Conservation (phyloP, 2,888 invertebrate species). For the Phalera bucephala region DNA sequence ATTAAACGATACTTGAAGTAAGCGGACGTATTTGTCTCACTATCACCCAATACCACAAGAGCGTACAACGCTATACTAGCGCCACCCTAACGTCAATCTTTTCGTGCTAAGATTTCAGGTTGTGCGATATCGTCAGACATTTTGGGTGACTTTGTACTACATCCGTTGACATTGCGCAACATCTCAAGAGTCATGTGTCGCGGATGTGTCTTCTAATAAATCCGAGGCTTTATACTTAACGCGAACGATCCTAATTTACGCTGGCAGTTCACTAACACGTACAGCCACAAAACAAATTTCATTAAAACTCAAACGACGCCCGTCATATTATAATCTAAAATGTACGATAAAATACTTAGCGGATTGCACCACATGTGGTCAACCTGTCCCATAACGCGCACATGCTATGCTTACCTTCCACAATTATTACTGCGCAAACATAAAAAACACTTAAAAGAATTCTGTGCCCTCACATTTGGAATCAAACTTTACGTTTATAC, state of each 20-base stretch:
- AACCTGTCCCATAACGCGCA: constrained; percentile 80
- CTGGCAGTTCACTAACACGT: constrained; percentile 26
- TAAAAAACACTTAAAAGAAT: constrained; percentile 61
- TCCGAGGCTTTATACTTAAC: no score
- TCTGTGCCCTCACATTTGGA: constrained; percentile 13
- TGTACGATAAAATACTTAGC: constrained; percentile 67
- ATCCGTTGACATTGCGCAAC: no score
- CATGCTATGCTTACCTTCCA: constrained; percentile 76
- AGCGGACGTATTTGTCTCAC: no score
- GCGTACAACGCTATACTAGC: no score
- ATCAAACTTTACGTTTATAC: constrained; percentile 15
- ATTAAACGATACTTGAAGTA: no score
- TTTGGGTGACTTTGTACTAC: no score
- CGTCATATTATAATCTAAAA: constrained; percentile 69
- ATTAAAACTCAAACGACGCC: constrained; percentile 57
- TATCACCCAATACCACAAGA: no score
- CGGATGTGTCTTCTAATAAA: no score
- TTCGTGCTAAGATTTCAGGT: no score
- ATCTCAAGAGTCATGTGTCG: no score
- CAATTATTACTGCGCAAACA: constrained; percentile 66
- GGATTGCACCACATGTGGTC: constrained; percentile 81
- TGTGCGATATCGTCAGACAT: no score
- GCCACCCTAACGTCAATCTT: no score
- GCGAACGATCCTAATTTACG: constrained; percentile 21
- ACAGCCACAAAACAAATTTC: constrained; percentile 53